These are phyloP conservation scores for Choreutis nemorana DNA, from an alignment of 2,888 invertebrate genomes.

Conservation along the genomic window DNA sequence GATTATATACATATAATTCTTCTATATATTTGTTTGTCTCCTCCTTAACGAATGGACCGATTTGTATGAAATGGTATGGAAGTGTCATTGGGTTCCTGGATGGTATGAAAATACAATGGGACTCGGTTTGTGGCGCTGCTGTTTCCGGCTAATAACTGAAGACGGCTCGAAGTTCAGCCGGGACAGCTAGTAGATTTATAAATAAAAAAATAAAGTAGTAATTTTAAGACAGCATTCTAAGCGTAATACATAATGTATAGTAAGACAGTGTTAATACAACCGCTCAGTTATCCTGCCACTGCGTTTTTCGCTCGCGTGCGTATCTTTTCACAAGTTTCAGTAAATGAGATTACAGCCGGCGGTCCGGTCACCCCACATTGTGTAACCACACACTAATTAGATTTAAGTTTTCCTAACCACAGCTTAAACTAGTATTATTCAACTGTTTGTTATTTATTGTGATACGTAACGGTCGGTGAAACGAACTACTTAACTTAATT, in stretches of 20 bases:
- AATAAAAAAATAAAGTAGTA: conserved; percentile 4
- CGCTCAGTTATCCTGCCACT: background rate
- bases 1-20: no score
- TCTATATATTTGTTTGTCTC: no score
- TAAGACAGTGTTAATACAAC: background rate
- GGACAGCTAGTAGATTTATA: background rate
- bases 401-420: conserved; percentile 10
- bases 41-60: no score
- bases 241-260: background rate
- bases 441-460: conserved; percentile 1
- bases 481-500: conserved; percentile 5
- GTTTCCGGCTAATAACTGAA: no score
- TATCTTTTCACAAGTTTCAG: background rate
- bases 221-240: background rate
- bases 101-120: no score
- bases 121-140: no score
- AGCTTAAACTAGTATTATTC: conserved; percentile 5
- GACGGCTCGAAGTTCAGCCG: no score
- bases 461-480: background rate
- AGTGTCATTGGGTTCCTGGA: no score
- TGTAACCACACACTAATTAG: conserved; percentile 22
- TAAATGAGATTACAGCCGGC: conserved; percentile 22
- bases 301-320: conserved; percentile 1
- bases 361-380: conserved; percentile 16
- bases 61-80: no score